These are phyloP conservation scores for Callospermophilus lateralis DNA, from an alignment of 2,113 vertebrate species.

Conservation along the genomic window DNA sequence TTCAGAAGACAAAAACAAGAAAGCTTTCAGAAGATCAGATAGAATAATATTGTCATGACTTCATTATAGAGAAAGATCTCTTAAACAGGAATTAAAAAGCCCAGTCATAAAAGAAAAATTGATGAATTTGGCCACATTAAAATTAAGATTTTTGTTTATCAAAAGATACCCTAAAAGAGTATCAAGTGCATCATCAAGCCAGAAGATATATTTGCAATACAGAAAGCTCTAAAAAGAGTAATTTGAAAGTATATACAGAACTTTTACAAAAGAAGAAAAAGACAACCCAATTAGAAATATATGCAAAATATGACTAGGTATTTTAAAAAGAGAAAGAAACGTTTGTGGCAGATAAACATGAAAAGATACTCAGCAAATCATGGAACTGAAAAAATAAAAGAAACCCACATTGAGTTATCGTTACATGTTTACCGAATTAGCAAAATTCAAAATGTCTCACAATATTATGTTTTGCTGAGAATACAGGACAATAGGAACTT, in stretches of 20 bases:
- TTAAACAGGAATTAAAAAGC: conserved; percentile 50
- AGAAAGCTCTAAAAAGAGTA: conserved; percentile 7
- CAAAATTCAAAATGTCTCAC: conserved; percentile 31
- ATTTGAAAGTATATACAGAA: conserved; percentile 39
- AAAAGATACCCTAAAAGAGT: conserved; percentile 20
- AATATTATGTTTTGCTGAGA: conserved; percentile 40
- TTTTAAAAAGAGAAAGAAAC: conserved; percentile 14
- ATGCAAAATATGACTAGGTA: conserved; percentile 24
- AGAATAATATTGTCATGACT: not conserved
- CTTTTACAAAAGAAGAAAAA: conserved; percentile 24
- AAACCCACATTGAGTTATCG: not conserved
- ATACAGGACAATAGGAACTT: not conserved
- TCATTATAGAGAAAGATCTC: conserved; percentile 27
- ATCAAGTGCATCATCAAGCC: not conserved
- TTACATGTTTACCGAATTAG: not conserved
- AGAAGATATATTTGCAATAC: conserved; percentile 34
- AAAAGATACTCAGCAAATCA: conserved; percentile 51
- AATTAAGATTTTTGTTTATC: conserved; percentile 27
- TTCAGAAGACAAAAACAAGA: conserved; percentile 50
- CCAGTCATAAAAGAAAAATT: conserved; percentile 34
- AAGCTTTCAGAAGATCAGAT: conserved; percentile 48
- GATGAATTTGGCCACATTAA: conserved; percentile 36
- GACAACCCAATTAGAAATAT: conserved; percentile 42
- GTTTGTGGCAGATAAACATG: conserved; percentile 28
- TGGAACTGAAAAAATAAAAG: not conserved